Conservation (phyloP, 2,888 invertebrate species). For the Antitype chi region DNA sequence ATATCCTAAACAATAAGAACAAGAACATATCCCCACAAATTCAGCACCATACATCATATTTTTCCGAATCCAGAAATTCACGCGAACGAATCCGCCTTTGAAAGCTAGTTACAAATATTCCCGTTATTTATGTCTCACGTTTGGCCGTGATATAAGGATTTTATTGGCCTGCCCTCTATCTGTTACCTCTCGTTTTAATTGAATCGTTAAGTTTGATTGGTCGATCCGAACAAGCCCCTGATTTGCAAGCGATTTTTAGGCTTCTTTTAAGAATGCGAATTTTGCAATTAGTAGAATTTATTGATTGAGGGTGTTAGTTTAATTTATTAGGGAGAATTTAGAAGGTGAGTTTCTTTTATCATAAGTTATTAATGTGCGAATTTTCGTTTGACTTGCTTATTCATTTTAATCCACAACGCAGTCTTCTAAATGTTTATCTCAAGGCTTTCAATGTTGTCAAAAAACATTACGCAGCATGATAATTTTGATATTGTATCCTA, state of each 20-base stretch:
- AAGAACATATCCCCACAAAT: slow-evolving; percentile 67
- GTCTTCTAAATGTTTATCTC: background rate
- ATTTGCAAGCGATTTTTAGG: slow-evolving; percentile 59
- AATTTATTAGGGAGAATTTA: slow-evolving; percentile 49
- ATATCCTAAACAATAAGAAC: slow-evolving; percentile 30
- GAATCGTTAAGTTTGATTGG: slow-evolving; percentile 78
- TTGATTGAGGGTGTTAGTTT: slow-evolving; percentile 49
- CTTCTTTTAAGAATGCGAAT: slow-evolving; percentile 60
- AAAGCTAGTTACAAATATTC: slow-evolving; percentile 61
- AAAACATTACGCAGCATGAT: background rate
- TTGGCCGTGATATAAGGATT: slow-evolving; percentile 81
- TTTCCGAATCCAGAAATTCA: slow-evolving; percentile 54
- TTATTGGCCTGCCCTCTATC: slow-evolving; percentile 74
- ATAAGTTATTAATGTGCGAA: slow-evolving; percentile 8
- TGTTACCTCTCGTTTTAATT: slow-evolving; percentile 79
- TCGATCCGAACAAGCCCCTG: slow-evolving; percentile 66
- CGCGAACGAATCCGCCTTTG: slow-evolving; percentile 41
- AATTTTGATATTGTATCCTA: background rate
- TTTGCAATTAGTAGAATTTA: slow-evolving; percentile 53
- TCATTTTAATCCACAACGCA: background rate
- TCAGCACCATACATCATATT: slow-evolving; percentile 70
- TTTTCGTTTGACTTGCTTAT: background rate
- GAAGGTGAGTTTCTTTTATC: slow-evolving; percentile 37
- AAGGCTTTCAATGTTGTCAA: background rate
- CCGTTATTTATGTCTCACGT: slow-evolving; percentile 81